Conservation (phyloP, 2,797 vertebrate species). For the Oryzias dopingdopingensis region DNA sequence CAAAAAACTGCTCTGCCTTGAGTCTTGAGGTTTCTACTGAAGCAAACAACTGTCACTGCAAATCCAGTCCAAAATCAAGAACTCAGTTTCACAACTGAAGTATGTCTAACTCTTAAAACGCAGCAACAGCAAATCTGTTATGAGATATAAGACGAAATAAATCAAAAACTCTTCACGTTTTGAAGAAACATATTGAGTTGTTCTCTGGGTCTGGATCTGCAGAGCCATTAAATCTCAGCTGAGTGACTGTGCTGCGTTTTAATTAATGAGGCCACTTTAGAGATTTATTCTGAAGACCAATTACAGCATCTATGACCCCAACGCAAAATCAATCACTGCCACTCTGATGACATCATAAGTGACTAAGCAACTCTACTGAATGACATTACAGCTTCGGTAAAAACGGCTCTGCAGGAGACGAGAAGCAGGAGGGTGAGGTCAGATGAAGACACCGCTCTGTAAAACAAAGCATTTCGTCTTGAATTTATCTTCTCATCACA, state of each 20-base stretch:
- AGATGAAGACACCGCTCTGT: neutral
- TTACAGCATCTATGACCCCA: constrained; percentile 60
- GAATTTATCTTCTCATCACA: neutral
- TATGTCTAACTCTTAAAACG: constrained; percentile 29
- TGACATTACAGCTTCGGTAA: constrained; percentile 39
- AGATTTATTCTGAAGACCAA: constrained; percentile 65
- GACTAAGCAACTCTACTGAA: constrained; percentile 58
- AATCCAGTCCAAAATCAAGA: constrained; percentile 11
- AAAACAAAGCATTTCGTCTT: neutral
- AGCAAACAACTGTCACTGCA: neutral
- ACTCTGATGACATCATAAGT: constrained; percentile 67
- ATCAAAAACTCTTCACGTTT: constrained; percentile 43
- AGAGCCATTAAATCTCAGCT: constrained; percentile 53
- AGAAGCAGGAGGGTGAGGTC: neutral
- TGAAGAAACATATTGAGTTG: constrained; percentile 50
- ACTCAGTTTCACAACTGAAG: constrained; percentile 32
- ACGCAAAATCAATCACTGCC: constrained; percentile 59
- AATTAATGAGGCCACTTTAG: constrained; percentile 69
- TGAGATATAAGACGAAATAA: constrained; percentile 29
- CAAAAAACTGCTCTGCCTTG: neutral
- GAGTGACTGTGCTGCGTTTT: constrained; percentile 54
- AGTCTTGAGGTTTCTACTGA: neutral
- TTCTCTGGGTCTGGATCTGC: constrained; percentile 36
- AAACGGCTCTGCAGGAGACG: neutral
- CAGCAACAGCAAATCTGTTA: constrained; percentile 48